Conservation (phyloP, 2,888 invertebrate genomes). For the Oligia fasciuncula region DNA sequence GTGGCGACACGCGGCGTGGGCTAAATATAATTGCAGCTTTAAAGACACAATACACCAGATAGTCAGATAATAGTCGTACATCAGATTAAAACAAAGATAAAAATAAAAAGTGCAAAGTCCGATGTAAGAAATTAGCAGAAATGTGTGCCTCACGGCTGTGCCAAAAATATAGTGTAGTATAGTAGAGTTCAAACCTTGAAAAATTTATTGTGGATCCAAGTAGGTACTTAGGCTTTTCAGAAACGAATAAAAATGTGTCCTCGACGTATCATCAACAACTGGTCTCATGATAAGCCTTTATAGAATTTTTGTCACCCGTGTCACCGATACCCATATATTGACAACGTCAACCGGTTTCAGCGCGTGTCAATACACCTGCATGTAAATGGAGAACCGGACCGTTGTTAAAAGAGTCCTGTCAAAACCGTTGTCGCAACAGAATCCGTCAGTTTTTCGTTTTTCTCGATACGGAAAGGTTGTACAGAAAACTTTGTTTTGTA, state of each 20-base stretch:
- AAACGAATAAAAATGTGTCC: neutral
- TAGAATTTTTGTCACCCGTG: neutral
- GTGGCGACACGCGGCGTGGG: no score
- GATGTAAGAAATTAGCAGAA: no score
- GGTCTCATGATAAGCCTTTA: neutral
- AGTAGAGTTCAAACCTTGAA: neutral
- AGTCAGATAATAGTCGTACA: no score
- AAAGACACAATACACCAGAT: no score
- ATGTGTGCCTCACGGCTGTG: no score
- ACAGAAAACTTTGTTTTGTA: slow-evolving; percentile 64
- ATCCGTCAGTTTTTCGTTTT: slow-evolving; percentile 39
- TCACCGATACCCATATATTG: slow-evolving; percentile 8
- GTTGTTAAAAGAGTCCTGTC: slow-evolving; percentile 48
- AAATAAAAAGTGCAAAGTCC: no score
- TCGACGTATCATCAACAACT: neutral
- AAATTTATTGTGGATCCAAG: neutral
- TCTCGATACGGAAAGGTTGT: slow-evolving; percentile 34
- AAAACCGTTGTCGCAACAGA: slow-evolving; percentile 49
- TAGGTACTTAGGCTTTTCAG: neutral
- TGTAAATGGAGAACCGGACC: slow-evolving; percentile 57
- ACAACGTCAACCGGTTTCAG: slow-evolving; percentile 35
- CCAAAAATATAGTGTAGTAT: no score
- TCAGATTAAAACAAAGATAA: no score
- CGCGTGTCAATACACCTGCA: slow-evolving; percentile 42
- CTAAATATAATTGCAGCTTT: no score